These are phyloP conservation scores for Benthosema pterotum DNA, from an alignment of 2,797 vertebrate species.

Conservation along the genomic window DNA sequence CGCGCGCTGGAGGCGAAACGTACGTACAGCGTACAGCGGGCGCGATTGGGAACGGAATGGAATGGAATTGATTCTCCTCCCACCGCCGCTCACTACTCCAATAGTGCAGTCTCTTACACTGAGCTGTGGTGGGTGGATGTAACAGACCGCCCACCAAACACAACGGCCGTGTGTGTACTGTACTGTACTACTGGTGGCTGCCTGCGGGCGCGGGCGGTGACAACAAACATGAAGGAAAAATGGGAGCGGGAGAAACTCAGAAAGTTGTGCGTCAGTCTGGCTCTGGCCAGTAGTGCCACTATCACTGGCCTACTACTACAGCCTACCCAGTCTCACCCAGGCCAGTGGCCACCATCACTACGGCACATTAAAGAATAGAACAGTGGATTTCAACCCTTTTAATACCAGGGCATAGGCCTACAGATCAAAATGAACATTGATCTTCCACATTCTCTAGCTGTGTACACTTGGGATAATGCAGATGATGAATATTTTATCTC, in stretches of 20 bases:
- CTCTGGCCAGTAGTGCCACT: conserved; percentile 34
- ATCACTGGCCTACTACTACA: too few relatives aligned
- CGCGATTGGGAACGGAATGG: conserved; percentile 21
- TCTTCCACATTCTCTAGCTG: too few relatives aligned
- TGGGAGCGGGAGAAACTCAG: conserved; percentile 19
- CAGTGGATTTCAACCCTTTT: too few relatives aligned
- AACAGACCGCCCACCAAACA: conserved; percentile 15
- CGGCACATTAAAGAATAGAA: too few relatives aligned
- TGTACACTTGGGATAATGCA: too few relatives aligned
- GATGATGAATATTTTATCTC: too few relatives aligned
- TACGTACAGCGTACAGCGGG: too few relatives aligned
- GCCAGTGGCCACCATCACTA: conserved; percentile 6
- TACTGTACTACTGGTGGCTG: too few relatives aligned
- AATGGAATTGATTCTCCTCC: conserved; percentile 49
- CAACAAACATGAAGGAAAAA: conserved; percentile 14
- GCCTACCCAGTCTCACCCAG: conserved; percentile 35
- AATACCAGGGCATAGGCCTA: too few relatives aligned
- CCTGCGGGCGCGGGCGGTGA: background rate
- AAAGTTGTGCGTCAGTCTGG: conserved; percentile 41
- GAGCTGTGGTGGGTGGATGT: background rate
- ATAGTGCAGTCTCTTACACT: too few relatives aligned
- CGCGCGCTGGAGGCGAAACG: conserved; percentile 23
- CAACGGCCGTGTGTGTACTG: background rate
- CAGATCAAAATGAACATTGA: too few relatives aligned
- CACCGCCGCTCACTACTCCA: conserved; percentile 15